Base-by-base conservation (phyloP, 2,888 invertebrate species). In the Geophilus truncorum region DNA sequence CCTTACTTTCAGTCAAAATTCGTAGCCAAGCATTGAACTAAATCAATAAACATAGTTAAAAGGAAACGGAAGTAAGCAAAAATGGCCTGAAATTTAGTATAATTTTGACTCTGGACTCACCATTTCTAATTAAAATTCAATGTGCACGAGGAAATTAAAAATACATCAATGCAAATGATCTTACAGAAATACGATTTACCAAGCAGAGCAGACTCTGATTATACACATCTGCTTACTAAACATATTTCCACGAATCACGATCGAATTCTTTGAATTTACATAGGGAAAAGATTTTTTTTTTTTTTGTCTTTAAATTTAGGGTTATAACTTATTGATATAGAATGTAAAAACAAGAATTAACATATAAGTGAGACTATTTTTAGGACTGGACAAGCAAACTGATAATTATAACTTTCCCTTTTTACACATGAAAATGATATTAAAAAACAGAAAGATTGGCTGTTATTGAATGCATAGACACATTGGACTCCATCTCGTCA, bases 391-490 rank as follows among this genome's bases (percentile, higher is more conserved):
- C 28, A 15, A 70, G 70, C 70, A 70, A 70, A n/a, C n/a, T n/a
- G n/a, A 70, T 70, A 28, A 28, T 70, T 28, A n/a, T n/a, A 70
- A 70, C 70, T 70, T 70, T 70, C 70, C 51, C 70, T 70, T 23
- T n/a, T 25, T 23, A 70, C 70, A 70, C 70, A 10, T 70, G 1
- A 70, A 28, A 70, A 25, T 70, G 15, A 28, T 25, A 25, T 70
- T 70, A 1, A 10, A 57, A 70, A 70, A 70, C 10, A 15, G 28
- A 15, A 25, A 70, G 28, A 70, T 15, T 70, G 28, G 25, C 70
- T 70, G 25, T 23, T 70, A 70, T 28, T 70, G 70, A 70, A 70
- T 70, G 70, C 70, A 70, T 70, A 70, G 70, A 70, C 70, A 70
- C 70, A 70, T 70, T 70, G 70, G 70, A 70, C 70, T 70, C 28